These are phyloP conservation scores for Noctua comes DNA, from an alignment of 2,888 invertebrate genomes.

Conservation along the genomic window DNA sequence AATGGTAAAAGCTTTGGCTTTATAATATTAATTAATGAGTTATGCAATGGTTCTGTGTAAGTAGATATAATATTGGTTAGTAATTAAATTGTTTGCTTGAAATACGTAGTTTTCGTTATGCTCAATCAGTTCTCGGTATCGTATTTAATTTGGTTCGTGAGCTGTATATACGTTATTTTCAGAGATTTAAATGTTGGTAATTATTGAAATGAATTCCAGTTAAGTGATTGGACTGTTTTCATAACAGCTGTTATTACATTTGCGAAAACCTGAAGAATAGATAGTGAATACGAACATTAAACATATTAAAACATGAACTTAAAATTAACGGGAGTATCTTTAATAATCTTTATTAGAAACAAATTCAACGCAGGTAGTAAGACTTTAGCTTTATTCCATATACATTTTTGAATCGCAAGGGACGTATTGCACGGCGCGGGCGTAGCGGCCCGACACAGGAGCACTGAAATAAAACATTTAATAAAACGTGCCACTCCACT, in stretches of 20 bases:
- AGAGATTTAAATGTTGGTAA: neutral
- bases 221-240: neutral
- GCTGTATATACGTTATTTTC: constrained; percentile 2
- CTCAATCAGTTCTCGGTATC: constrained; percentile 2
- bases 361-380: neutral
- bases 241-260: neutral
- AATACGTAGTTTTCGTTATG: neutral
- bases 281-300: neutral
- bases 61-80: constrained; percentile 23
- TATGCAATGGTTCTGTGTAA: constrained; percentile 28
- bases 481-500: constrained; percentile 78
- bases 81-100: constrained; percentile 38
- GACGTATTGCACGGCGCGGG: constrained; percentile 1
- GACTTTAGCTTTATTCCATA: neutral
- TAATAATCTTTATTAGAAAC: too few species aligned
- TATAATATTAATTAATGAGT: constrained; percentile 63
- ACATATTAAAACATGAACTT: neutral
- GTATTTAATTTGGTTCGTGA: constrained; percentile 26
- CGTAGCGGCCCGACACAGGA: constrained; percentile 14
- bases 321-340: neutral
- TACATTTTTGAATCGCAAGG: constrained; percentile 36
- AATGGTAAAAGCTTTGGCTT: constrained; percentile 72
- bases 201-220: neutral
- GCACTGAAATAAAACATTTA: constrained; percentile 72
- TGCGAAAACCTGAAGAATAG: neutral